phyloP scores from a whole-genome alignment of 2,113 vertebrate species.

The Atherinomorus stipes region DNA sequence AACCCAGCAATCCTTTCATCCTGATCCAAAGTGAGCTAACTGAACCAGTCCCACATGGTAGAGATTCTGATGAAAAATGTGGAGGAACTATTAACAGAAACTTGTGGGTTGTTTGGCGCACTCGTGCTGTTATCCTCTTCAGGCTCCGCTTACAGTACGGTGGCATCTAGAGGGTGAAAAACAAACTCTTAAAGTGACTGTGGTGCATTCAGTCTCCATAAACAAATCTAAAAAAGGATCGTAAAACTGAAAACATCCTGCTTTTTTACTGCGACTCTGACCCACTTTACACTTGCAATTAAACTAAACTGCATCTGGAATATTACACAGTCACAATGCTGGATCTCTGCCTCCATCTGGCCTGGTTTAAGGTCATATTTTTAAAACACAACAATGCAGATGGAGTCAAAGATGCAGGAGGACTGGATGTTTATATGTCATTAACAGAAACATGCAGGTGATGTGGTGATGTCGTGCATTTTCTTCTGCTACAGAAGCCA shows the following conservation, averaged over 20 bases:
- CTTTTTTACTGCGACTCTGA: conserved; percentile 29
- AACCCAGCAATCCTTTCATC: conserved; percentile 57
- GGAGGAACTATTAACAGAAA: conserved; percentile 38
- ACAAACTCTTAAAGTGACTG: conserved; percentile 51
- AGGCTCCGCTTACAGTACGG: conserved; percentile 10
- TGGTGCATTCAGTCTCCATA: conserved; percentile 21
- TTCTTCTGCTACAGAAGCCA: background rate
- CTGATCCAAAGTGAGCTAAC: conserved; percentile 32
- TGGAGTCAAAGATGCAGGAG: background rate
- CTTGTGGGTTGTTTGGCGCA: conserved; percentile 37
- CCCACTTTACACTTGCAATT: conserved; percentile 18
- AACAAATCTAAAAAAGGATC: conserved; percentile 17
- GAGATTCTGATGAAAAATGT: conserved; percentile 4
- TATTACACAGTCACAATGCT: background rate
- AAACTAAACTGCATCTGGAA: conserved; percentile 20
- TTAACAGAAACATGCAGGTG: conserved; percentile 1
- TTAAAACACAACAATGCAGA: background rate
- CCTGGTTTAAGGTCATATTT: conserved; percentile 20
- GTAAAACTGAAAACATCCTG: conserved; percentile 5
- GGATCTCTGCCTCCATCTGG: conserved; percentile 16
- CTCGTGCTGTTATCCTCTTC: conserved; percentile 11
- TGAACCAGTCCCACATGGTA: conserved; percentile 48
- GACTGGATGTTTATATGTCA: background rate
- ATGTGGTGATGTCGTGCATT: background rate
- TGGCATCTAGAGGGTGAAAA: conserved; percentile 37